Evolutionary conservation across 1,140 invertebrate species (phyloP).

Genomic region (Lepidurus arcticus): DNA sequence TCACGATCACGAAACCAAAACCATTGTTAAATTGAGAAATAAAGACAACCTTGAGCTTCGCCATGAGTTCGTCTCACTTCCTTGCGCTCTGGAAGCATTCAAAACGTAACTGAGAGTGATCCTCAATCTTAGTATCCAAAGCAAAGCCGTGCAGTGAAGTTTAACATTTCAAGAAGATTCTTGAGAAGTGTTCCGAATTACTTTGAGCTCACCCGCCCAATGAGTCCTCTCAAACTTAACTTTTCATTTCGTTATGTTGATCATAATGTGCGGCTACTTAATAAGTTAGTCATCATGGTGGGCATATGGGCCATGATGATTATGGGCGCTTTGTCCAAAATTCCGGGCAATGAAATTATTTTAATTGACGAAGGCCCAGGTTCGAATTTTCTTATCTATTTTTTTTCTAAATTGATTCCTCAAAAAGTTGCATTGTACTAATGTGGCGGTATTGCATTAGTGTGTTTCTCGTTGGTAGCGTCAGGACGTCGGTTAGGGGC

Average conservation of each 20-base stretch:
- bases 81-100: not conserved
- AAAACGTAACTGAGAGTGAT: not conserved
- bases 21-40: not conserved
- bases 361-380: constrained; percentile 30
- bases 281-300: not conserved
- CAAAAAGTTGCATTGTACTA: not conserved
- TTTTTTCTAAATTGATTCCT: too few species aligned
- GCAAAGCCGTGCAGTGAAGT: not conserved
- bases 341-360: constrained; percentile 22
- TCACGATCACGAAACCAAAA: constrained; percentile 10
- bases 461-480: constrained; percentile 64
- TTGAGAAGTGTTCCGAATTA: constrained; percentile 7
- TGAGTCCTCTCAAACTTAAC: not conserved
- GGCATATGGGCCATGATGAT: constrained; percentile 10
- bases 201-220: not conserved
- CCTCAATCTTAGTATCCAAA: not conserved
- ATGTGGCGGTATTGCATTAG: constrained; percentile 47
- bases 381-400: not conserved
- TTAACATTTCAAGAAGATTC: not conserved
- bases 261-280: not conserved
- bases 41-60: not conserved
- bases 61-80: constrained; percentile 9
- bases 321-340: not conserved
- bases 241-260: not conserved
- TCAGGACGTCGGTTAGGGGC: constrained; percentile 61